These are phyloP conservation scores for Dipus sagitta DNA, from an alignment of 2,797 vertebrate genomes.

Conservation along the genomic window DNA sequence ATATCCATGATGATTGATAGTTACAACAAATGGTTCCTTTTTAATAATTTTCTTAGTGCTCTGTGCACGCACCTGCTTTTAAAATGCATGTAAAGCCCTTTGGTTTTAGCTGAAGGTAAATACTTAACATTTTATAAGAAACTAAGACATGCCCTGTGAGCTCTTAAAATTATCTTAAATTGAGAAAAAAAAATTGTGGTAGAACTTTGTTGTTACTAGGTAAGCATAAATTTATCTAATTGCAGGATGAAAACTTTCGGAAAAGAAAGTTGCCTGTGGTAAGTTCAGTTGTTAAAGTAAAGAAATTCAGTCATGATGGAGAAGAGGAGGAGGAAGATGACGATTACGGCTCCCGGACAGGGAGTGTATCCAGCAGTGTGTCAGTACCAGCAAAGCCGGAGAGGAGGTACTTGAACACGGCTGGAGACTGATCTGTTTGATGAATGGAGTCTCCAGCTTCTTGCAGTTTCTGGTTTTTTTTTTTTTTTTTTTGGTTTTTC, in stretches of 20 bases:
- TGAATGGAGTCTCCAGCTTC: not conserved
- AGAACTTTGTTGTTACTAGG: constrained; percentile 64
- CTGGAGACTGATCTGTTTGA: not conserved
- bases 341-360: constrained; percentile 88
- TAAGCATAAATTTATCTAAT: constrained; percentile 67
- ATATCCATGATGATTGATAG: not conserved
- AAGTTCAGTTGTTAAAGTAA: constrained; percentile 96
- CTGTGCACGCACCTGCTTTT: not conserved
- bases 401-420: constrained; percentile 90
- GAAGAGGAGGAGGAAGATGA: constrained; percentile 93
- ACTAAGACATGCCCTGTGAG: not conserved
- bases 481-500: not conserved
- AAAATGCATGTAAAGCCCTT: constrained; percentile 33
- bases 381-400: constrained; percentile 97
- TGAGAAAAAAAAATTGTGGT: not conserved
- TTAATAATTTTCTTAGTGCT: not conserved
- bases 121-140: constrained; percentile 6
- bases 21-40: not conserved
- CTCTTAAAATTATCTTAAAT: constrained; percentile 30
- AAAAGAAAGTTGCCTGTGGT: constrained; percentile 95
- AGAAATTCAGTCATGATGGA: constrained; percentile 89
- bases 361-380: constrained; percentile 94
- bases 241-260: constrained; percentile 92
- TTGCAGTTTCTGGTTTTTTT: not conserved
- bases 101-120: constrained; percentile 1